A percentile compares a stretch with the other conserved stretches of the same genome.
phyloP scores from a whole-genome alignment of 1,140 invertebrate species.

The Drosophila arizonae region DNA sequence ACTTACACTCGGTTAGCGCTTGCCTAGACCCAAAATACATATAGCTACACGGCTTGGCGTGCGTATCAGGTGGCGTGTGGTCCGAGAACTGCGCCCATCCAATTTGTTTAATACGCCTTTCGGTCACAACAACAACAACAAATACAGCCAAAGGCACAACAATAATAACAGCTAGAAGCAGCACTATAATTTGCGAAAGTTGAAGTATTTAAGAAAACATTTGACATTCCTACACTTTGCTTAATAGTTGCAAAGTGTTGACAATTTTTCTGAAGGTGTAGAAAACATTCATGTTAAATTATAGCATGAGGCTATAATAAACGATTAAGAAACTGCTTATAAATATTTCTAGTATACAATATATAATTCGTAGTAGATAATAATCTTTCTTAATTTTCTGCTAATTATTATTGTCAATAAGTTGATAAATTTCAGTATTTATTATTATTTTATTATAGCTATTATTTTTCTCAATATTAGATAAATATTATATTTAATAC shows the following conservation, averaged over 20 bases:
- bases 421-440: not conserved
- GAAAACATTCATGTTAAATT: conserved; percentile 17
- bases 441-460: too few species aligned
- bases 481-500: too few species aligned
- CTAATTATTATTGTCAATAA: not conserved
- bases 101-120: conserved; percentile 43
- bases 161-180: conserved; percentile 3
- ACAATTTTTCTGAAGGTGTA: conserved; percentile 23
- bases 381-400: not conserved
- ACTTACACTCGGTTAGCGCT: conserved; percentile 66
- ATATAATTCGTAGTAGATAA: too few species aligned
- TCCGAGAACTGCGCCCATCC: conserved; percentile 22
- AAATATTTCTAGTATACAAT: not conserved
- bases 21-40: conserved; percentile 37
- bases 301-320: conserved; percentile 1
- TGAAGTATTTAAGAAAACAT: conserved; percentile 36
- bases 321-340: not conserved
- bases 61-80: conserved; percentile 62
- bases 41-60: conserved; percentile 55
- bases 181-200: conserved; percentile 30
- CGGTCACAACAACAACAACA: conserved; percentile 1
- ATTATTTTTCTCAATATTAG: too few species aligned
- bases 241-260: conserved; percentile 31
- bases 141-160: conserved; percentile 8
- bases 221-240: conserved; percentile 29